These are phyloP conservation scores for Hycleus phaleratus DNA, from an alignment of 1,140 invertebrate genomes.

Conservation along the genomic window DNA sequence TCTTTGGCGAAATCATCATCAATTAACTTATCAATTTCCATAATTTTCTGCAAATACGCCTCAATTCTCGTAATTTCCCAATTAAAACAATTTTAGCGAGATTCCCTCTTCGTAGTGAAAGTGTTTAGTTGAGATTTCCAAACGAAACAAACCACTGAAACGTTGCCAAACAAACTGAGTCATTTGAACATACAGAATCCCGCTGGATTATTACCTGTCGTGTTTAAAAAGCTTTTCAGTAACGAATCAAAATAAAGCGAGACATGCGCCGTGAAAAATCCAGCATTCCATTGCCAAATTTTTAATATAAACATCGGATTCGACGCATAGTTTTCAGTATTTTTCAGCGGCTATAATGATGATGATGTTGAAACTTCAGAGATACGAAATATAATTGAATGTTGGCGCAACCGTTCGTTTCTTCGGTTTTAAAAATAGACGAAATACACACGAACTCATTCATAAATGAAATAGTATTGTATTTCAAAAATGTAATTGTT, in stretches of 20 bases:
- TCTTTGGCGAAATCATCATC: not conserved
- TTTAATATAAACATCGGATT: slow-evolving; percentile 11
- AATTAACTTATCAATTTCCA: slow-evolving; percentile 5
- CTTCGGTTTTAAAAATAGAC: slow-evolving; percentile 1
- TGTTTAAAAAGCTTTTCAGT: not conserved
- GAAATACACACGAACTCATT: slow-evolving; percentile 3
- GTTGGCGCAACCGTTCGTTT: slow-evolving; percentile 1
- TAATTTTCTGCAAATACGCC: not conserved
- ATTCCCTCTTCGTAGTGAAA: slow-evolving; percentile 1
- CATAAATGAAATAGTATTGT: slow-evolving; percentile 11
- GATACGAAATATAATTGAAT: not conserved
- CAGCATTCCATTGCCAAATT: slow-evolving; percentile 13
- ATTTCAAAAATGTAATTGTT: slow-evolving; percentile 2
- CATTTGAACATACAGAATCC: slow-evolving; percentile 4
- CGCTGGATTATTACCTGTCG: slow-evolving; percentile 6
- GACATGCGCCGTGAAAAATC: slow-evolving; percentile 9
- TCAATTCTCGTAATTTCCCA: not conserved
- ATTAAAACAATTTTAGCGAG: no score
- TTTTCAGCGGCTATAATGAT: slow-evolving; percentile 1
- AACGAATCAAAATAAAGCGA: slow-evolving; percentile 11
- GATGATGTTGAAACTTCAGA: slow-evolving; percentile 1
- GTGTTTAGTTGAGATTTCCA: not conserved
- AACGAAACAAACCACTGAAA: slow-evolving; percentile 10
- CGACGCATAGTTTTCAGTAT: slow-evolving; percentile 8
- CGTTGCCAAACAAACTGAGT: slow-evolving; percentile 15